Evolutionary conservation across 2,797 vertebrate genomes (phyloP), one percentile per base, ranked within the genome.

Genomic region (Pangasius sanitwongsei): DNA sequence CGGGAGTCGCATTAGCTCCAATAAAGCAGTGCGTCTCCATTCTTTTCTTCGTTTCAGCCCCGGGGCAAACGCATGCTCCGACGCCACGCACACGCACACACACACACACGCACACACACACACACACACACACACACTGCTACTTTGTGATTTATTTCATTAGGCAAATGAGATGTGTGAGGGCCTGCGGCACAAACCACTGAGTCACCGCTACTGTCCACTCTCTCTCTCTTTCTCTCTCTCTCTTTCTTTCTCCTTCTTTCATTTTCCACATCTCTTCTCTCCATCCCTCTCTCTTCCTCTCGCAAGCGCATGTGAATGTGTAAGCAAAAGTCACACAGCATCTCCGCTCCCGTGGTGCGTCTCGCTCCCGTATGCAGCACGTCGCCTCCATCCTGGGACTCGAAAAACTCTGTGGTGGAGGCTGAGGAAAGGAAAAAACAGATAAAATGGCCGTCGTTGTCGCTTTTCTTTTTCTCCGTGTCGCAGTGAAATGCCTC

Each of bases 101-200:
- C 74, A 16, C 25, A 50, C 44, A 28, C 25, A n/a, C 74, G 53
- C 12, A 48, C 74, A 53, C 48, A 28, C 74, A 50, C 34, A 41
- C 34, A 11, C 70, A 41, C 34, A 41, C 15, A 77, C 74, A n/a
- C 90, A 90, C 86, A 92, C 94, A 91, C 93, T 94, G 94, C 92
- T 94, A 95, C 90, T 94, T 93, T 94, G 93, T 94, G 93, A 95
- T 96, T 96, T 95, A 96, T 95, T 96, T 95, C 92, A 96, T 96
- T 95, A 96, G 89, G 94, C 95, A 95, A 96, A 96, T 95, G 93
- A 95, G 94, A 95, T 94, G 94, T 93, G 92, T 89, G 89, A 41
- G 93, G 90, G 93, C 95, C 93, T 90, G 86, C 80, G 87, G 94
- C 94, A 91, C 88, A 88, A 89, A 92, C 87, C 89, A 94, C 94